Base-by-base conservation (phyloP, 2,113 vertebrate species). In the Phaethon lepturus region DNA sequence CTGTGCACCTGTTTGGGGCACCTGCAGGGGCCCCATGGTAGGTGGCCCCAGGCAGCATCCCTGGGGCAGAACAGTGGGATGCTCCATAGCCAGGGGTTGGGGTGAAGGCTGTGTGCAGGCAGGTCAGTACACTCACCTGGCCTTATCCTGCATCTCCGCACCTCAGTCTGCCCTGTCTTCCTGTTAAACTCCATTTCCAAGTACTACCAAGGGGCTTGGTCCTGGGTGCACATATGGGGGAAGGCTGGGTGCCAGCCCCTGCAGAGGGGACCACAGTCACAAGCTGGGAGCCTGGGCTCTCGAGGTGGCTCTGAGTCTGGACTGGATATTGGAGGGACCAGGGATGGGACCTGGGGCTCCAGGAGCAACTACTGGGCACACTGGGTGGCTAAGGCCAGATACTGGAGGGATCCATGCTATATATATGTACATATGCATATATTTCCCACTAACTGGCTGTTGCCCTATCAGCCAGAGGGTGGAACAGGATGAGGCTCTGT, bases 1-100 rank as follows among this genome's bases (percentile, higher is more conserved):
- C 35, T 6, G 4, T 35, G 31, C 6, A 35, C 11, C 6, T 3
- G 0, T 50, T 9, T 23, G 52, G 15, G 52, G 33, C 7, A n/a
- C 9, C 33, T 2, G 2, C 25, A 23, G 18, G 42, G 3, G 1
- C 23, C 17, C 9, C n/a, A 26, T 1, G 13, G 33, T 33, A 13
- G 15, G 24, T 60, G 17, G 24, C 15, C 35, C 33, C 2, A 7
- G 31, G 35, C n/a, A 79, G 13, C 13, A 13, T 7, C 15, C 26
- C 11, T 45, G 52, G 11, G 2, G 3, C 31, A 24, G 22, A 73
- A 15, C 52, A 62, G 63, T 7, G 6, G 58, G 28, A 88, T 42
- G 33, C 7, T 12, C 23, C 50, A 40, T 0, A 1, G 26, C 3
- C 6, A 5, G 40, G 14, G 3, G 6, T 3, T 0, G 0, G 19